Evolutionary conservation across 2,113 vertebrate species (phyloP).

Genomic region (Vidua macroura): DNA sequence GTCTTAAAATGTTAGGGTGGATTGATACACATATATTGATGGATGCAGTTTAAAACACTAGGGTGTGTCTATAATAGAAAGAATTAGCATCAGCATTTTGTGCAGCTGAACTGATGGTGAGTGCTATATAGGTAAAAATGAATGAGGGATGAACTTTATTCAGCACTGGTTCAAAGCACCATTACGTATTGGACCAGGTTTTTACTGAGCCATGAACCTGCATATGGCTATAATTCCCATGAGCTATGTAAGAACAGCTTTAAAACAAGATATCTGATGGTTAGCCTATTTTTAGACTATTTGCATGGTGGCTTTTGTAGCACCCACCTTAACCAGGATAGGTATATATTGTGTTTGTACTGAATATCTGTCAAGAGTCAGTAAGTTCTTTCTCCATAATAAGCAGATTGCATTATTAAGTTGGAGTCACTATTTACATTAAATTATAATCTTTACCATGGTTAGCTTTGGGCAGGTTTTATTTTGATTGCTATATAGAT

Average conservation of each 20-base stretch:
- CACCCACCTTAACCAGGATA: not conserved
- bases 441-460: not conserved
- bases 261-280: not conserved
- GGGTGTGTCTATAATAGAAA: not conserved
- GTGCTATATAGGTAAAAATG: not conserved
- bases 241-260: not conserved
- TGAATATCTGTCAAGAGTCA: not conserved
- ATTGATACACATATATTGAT: not conserved
- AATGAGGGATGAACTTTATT: not conserved
- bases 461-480: not conserved
- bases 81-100: constrained; percentile 6
- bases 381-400: not conserved
- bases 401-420: not conserved
- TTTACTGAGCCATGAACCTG: not conserved
- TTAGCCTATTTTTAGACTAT: not conserved
- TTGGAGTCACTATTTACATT: not conserved
- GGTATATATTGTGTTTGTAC: not conserved
- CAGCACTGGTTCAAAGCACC: not conserved
- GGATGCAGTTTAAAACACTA: not conserved
- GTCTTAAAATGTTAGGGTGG: constrained; percentile 8
- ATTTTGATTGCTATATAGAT: not conserved
- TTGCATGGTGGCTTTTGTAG: not conserved
- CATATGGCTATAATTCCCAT: not conserved
- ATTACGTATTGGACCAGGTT: not conserved
- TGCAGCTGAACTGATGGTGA: not conserved